These are phyloP conservation scores for Armadillidium nasatum DNA, from an alignment of 1,140 invertebrate genomes.

Conservation along the genomic window DNA sequence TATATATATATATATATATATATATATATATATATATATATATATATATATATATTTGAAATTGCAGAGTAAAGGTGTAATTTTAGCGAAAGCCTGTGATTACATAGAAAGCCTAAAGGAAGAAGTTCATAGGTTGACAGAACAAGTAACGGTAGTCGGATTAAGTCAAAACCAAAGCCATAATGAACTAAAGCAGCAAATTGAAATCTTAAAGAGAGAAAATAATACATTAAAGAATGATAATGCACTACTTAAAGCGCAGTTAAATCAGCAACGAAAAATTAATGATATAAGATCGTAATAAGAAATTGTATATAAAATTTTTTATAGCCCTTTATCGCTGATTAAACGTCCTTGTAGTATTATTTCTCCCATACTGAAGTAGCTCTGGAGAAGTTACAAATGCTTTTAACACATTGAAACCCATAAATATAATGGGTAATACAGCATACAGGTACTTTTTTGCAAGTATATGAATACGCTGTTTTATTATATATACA, in stretches of 20 bases:
- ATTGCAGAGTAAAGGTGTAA: not conserved
- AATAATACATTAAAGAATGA: slow-evolving; percentile 1
- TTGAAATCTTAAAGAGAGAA: not conserved
- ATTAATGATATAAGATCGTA: not conserved
- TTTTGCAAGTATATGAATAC: too few relatives aligned
- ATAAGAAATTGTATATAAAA: not conserved
- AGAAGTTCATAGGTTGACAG: not conserved
- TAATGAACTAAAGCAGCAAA: not conserved
- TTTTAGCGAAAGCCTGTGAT: not conserved
- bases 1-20: too few relatives aligned
- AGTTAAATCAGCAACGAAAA: not conserved
- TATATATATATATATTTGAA: too few relatives aligned
- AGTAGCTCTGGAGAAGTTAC: too few relatives aligned
- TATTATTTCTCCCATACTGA: too few relatives aligned
- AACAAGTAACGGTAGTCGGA: not conserved
- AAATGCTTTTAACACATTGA: too few relatives aligned
- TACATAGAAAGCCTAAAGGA: not conserved
- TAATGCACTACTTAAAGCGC: not conserved
- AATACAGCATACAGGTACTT: too few relatives aligned
- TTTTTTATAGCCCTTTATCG: not conserved
- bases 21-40: too few relatives aligned
- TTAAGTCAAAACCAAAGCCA: not conserved
- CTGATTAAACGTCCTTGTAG: not conserved
- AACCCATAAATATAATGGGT: too few relatives aligned
- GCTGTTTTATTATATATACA: too few relatives aligned